Evolutionary conservation across 2,888 invertebrate genomes (phyloP).

Genomic region (Prosapia bicincta): DNA sequence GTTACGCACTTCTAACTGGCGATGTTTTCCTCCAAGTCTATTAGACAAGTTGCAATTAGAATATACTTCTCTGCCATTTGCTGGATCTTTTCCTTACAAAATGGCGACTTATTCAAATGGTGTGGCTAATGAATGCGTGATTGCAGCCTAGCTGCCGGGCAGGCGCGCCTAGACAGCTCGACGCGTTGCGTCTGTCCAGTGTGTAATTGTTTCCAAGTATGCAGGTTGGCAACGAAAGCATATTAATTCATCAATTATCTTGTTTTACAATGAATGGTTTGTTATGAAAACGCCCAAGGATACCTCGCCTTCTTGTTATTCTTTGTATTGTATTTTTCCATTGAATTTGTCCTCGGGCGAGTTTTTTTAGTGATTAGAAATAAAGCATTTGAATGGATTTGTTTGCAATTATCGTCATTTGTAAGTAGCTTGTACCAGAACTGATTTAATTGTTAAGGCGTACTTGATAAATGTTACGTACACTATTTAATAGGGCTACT

Average conservation of each 20-base stretch:
- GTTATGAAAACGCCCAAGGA: not conserved
- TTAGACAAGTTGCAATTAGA: not conserved
- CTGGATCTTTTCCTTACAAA: not conserved
- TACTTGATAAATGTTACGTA: too few relatives aligned
- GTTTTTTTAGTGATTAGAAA: too few relatives aligned
- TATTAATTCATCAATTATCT: slow-evolving; percentile 2
- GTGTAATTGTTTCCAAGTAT: not conserved
- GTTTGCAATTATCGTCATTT: too few relatives aligned
- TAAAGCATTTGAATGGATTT: too few relatives aligned
- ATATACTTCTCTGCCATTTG: not conserved
- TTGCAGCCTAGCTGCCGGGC: not conserved
- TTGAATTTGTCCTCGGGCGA: too few relatives aligned
- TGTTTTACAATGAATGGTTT: not conserved
- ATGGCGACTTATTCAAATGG: not conserved
- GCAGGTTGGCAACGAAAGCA: not conserved
- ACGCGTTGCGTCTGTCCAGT: not conserved
- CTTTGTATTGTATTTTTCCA: not conserved
- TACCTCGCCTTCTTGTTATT: not conserved
- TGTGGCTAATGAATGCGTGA: not conserved
- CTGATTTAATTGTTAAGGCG: too few relatives aligned
- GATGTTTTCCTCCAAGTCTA: not conserved
- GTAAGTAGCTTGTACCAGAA: too few relatives aligned
- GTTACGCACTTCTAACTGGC: not conserved
- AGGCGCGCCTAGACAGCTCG: not conserved
- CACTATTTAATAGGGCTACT: too few relatives aligned